phyloP scores from a whole-genome alignment of 2,797 vertebrate genomes.

The Cyprinodon diabolis region DNA sequence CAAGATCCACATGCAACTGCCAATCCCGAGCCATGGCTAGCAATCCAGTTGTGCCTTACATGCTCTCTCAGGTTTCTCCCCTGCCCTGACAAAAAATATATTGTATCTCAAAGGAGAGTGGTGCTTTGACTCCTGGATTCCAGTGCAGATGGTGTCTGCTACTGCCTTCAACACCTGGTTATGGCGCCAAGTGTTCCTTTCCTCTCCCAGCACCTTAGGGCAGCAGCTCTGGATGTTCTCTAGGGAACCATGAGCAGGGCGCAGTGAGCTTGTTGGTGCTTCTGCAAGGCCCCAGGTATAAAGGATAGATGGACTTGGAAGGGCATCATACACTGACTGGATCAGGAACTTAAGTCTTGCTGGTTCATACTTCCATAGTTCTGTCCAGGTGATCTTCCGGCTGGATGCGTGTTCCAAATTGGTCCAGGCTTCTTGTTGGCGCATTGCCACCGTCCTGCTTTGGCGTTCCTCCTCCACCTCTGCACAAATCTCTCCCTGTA shows the following conservation, averaged over 20 bases:
- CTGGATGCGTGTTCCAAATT: too few relatives aligned
- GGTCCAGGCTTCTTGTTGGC: neutral
- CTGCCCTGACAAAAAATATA: neutral
- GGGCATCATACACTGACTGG: neutral
- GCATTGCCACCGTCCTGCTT: neutral
- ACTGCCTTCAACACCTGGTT: too few relatives aligned
- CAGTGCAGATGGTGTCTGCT: too few relatives aligned
- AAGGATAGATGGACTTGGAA: too few relatives aligned
- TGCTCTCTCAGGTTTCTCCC: neutral
- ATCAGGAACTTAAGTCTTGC: conserved; percentile 3
- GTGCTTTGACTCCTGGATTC: neutral
- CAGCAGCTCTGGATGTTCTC: neutral
- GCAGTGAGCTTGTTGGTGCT: too few relatives aligned
- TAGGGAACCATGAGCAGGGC: neutral
- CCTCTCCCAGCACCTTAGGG: neutral
- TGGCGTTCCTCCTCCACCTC: neutral
- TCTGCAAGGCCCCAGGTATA: neutral
- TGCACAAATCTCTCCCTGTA: neutral
- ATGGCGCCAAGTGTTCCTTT: neutral
- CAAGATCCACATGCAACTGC: too few relatives aligned
- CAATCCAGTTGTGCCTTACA: too few relatives aligned
- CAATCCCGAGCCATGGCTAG: too few relatives aligned
- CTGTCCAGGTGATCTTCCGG: neutral
- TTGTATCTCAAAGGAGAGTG: neutral
- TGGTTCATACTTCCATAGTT: neutral